These are phyloP conservation scores for Bos taurus DNA, from an alignment of 2,113 vertebrate species.

Conservation along the genomic window ARS-UCD2.0 NC_037333.1:22542001-22542500, in stretches of 20 bases:
- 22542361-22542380: not conserved
- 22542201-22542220: not conserved
- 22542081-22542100: not conserved
- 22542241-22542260: not conserved
- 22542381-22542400: slow-evolving; percentile 41
- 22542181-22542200: not conserved
- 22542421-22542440: slow-evolving; percentile 12
- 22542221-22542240: slow-evolving; percentile 29
- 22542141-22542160: not conserved
- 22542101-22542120: not conserved
- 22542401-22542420: slow-evolving; percentile 32
- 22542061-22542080: slow-evolving; percentile 41
- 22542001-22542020: slow-evolving; percentile 3
- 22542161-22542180: not conserved
- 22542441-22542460: slow-evolving; percentile 23
- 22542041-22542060: slow-evolving; percentile 15
- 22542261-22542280: not conserved
- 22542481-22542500: not conserved
- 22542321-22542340: not conserved
- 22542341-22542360: not conserved
- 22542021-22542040: slow-evolving; percentile 38
- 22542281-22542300: not conserved
- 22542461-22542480: not conserved
- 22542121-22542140: not conserved
- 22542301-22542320: slow-evolving; percentile 29